Evolutionary conservation across 2,888 invertebrate genomes (phyloP).

Genomic region (Aradus depressus): DNA sequence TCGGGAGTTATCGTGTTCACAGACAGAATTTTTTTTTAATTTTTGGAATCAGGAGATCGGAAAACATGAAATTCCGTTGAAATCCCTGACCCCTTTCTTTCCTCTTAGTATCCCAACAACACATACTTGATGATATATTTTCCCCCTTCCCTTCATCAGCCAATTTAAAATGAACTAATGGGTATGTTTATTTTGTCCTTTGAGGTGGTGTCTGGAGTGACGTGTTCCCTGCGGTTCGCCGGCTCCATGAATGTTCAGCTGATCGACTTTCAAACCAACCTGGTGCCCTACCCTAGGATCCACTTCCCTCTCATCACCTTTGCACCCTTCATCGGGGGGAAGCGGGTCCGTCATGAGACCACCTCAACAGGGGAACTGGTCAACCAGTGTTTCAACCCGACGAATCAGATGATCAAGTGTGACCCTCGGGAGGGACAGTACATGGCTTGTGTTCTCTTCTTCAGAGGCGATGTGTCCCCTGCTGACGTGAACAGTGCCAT

Average conservation of each 20-base stretch:
- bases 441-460: slow-evolving; percentile 79
- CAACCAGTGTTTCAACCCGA: slow-evolving; percentile 75
- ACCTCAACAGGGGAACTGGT: slow-evolving; percentile 8
- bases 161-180: too few species aligned
- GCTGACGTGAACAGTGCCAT: slow-evolving; percentile 80
- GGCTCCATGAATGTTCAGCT: slow-evolving; percentile 59
- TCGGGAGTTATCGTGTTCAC: too few species aligned
- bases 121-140: too few species aligned
- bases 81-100: too few species aligned
- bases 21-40: too few species aligned
- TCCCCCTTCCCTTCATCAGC: too few species aligned
- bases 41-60: too few species aligned
- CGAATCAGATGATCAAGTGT: slow-evolving; percentile 84
- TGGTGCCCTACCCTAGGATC: slow-evolving; percentile 85
- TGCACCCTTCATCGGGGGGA: slow-evolving; percentile 48
- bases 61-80: too few species aligned
- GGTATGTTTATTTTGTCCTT: too few species aligned
- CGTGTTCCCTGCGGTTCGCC: slow-evolving; percentile 75
- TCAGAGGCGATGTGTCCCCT: slow-evolving; percentile 81
- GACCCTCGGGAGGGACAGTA: slow-evolving; percentile 72
- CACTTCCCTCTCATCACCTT: slow-evolving; percentile 72
- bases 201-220: slow-evolving; percentile 73
- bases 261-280: slow-evolving; percentile 54
- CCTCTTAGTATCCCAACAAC: too few species aligned
- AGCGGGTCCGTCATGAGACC: background rate